phyloP scores from a whole-genome alignment of 1,140 invertebrate species.

The Mya arenaria region DNA sequence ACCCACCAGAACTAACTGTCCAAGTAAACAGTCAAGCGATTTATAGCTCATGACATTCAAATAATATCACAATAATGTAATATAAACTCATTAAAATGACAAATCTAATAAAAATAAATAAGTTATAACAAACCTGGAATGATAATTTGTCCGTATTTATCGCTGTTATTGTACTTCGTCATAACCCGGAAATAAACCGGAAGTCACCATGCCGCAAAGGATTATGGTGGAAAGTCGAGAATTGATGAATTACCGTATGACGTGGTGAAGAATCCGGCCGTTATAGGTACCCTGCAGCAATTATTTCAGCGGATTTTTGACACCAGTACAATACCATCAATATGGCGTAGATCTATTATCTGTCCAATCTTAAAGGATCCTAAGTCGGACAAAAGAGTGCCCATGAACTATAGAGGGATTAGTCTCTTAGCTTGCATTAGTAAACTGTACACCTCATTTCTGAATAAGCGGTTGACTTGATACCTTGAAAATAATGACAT shows the following conservation, averaged over 20 bases:
- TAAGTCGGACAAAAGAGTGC: background rate
- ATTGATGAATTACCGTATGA: slow-evolving; percentile 8
- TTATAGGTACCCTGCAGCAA: background rate
- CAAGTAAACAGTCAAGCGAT: too few relatives aligned
- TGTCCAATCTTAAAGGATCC: slow-evolving; percentile 20
- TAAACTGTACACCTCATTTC: slow-evolving; percentile 31
- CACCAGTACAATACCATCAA: slow-evolving; percentile 3
- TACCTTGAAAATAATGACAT: slow-evolving; percentile 18
- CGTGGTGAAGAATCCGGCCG: slow-evolving; percentile 9
- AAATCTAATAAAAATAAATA: too few relatives aligned
- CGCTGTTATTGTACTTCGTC: too few relatives aligned
- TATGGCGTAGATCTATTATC: slow-evolving; percentile 20
- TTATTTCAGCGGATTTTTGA: slow-evolving; percentile 16
- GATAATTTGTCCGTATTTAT: too few relatives aligned
- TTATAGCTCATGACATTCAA: too few relatives aligned
- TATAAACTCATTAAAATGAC: too few relatives aligned
- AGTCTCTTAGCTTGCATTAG: slow-evolving; percentile 29
- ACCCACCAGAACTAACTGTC: too few relatives aligned
- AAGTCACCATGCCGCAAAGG: too few relatives aligned
- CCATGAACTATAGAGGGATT: slow-evolving; percentile 34
- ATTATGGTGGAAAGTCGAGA: too few relatives aligned
- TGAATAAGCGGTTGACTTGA: background rate
- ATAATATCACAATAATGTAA: too few relatives aligned
- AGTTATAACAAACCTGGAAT: too few relatives aligned
- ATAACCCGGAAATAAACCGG: too few relatives aligned